Conservation (phyloP, 2,888 invertebrate species). For the Campopleginae sp. region DNA sequence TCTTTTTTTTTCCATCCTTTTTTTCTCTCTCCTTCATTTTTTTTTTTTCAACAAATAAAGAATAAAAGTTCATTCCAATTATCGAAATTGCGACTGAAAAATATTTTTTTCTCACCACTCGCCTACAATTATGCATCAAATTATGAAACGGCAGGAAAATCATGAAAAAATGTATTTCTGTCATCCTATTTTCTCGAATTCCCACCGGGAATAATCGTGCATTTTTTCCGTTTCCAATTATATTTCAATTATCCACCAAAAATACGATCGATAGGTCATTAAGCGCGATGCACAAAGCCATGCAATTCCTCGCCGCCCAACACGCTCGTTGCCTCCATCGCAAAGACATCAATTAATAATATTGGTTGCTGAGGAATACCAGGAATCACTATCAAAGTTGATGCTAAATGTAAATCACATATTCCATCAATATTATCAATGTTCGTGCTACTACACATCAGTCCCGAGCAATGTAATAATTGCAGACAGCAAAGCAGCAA, state of each 20-base stretch:
- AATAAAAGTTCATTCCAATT: too few species aligned
- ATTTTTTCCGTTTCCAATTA: too few species aligned
- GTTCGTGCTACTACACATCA: constrained; percentile 40
- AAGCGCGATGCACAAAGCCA: not conserved
- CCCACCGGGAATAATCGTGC: too few species aligned
- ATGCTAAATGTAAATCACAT: constrained; percentile 26
- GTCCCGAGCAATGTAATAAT: constrained; percentile 5
- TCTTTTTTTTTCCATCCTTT: not conserved
- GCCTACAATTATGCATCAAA: too few species aligned
- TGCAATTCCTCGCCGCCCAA: not conserved
- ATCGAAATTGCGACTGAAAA: too few species aligned
- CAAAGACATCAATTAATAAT: constrained; percentile 69
- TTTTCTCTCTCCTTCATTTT: too few species aligned
- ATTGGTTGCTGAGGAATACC: constrained; percentile 61
- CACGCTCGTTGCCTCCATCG: not conserved
- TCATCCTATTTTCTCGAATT: too few species aligned
- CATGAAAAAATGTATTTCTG: too few species aligned
- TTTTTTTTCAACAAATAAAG: too few species aligned
- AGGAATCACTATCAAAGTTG: constrained; percentile 39
- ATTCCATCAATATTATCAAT: not conserved
- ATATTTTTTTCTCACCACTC: too few species aligned
- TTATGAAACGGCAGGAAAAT: too few species aligned
- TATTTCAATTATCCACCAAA: too few species aligned
- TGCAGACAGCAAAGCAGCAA: constrained; percentile 4
- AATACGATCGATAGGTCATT: not conserved